Conservation (phyloP, 2,113 vertebrate species). For the Myotis yumanensis region DNA sequence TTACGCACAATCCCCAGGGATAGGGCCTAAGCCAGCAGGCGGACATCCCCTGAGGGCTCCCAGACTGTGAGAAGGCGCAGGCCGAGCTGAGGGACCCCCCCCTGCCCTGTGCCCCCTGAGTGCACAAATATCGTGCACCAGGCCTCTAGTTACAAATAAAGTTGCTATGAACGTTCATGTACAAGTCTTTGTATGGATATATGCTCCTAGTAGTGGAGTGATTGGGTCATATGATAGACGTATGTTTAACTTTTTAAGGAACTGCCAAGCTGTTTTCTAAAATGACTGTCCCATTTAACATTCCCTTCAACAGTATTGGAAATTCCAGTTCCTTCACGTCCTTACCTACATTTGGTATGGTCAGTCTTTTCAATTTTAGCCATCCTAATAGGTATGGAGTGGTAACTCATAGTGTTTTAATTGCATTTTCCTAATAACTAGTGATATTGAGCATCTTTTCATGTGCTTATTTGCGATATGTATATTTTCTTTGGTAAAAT, state of each 20-base stretch:
- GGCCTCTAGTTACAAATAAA: conserved; percentile 12
- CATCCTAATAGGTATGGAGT: neutral
- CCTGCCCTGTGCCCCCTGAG: too few species aligned
- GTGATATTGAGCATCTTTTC: neutral
- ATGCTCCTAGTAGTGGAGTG: neutral
- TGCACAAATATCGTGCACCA: too few species aligned
- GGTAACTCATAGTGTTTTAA: conserved; percentile 4
- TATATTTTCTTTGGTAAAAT: neutral
- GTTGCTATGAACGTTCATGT: neutral
- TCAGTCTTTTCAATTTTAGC: conserved; percentile 17
- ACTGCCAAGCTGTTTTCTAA: neutral
- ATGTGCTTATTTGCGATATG: neutral
- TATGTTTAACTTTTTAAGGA: neutral
- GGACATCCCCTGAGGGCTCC: too few species aligned
- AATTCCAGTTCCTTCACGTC: neutral
- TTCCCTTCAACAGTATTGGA: neutral
- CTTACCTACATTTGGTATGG: neutral
- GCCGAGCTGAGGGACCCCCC: too few species aligned
- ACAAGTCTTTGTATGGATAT: neutral
- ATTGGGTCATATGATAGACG: neutral
- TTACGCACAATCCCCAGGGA: too few species aligned
- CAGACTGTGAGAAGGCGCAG: too few species aligned
- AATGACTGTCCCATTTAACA: neutral
- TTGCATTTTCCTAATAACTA: conserved; percentile 18
- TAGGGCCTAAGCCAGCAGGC: too few species aligned